Base-by-base conservation (phyloP, 2,797 vertebrate genomes). In the Rhynchonycteris naso region DNA sequence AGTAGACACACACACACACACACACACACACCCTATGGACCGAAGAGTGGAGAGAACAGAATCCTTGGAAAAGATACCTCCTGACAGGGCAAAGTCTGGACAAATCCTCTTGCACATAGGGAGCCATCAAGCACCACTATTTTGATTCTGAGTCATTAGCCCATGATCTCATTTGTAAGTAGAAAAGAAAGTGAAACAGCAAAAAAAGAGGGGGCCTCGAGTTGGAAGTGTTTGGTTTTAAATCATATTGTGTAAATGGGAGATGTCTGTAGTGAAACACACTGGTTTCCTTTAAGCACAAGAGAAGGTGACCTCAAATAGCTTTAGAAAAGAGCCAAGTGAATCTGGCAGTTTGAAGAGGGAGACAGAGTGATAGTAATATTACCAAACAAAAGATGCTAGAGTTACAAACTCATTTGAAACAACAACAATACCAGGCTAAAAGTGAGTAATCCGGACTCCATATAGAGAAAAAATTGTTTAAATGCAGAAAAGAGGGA, bases 51-150 rank as follows among this genome's bases (percentile, higher is more conserved):
- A 16, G 56, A 50, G 76, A 92, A 84, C 5, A 92, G 24, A 86
- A 54, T 80, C 24, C 79, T 76, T 28, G 81, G 84, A 50, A 76
- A 91, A 93, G 82, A 93, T 35, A 65, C 33, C 79, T 68, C 90
- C 3, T 30, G 63, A 38, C 19, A 7, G 33, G 43, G 66, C 28
- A 74, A 81, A 43, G 3, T 47, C 30, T 79, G 22, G 54, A 66
- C 50, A 86, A 96, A 95, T 38, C 26, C 72, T 69, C 68, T 50
- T 66, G 74, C 7, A 22, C 28, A 24, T 16, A 76, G 71, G 93
- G 56, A 76, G 61, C 5, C 88, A 47, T 74, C 24, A 56, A 78
- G 30, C 15, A 47, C 52, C 28, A 54, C 9, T 3, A 2, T 15
- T 76, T 21, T 85, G 35, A 33, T 18, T 61, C 22, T 3, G 7